A percentile compares a stretch with the other conserved stretches of the same genome.
phyloP scores from a whole-genome alignment of 2,888 invertebrate species.

The Patella ulyssiponensis region DNA sequence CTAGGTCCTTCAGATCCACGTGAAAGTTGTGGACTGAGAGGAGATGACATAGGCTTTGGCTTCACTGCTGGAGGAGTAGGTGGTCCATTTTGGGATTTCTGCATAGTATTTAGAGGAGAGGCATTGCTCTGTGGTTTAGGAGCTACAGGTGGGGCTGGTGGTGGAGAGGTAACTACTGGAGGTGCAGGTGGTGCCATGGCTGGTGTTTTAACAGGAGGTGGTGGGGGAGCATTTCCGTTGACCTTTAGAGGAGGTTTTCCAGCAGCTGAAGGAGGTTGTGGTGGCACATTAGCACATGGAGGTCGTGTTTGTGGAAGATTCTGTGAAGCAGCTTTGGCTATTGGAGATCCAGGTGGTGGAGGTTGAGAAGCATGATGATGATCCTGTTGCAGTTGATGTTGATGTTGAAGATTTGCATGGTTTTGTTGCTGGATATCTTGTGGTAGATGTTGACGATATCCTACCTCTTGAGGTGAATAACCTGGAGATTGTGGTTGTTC shows the following conservation, averaged over 20 bases:
- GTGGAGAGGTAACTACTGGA: constrained; percentile 26
- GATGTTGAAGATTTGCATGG: not conserved
- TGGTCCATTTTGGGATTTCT: constrained; percentile 23
- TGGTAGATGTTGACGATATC: constrained; percentile 17
- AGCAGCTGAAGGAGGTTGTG: constrained; percentile 22
- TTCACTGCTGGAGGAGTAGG: constrained; percentile 21
- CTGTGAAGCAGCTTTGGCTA: constrained; percentile 6
- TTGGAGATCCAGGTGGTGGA: constrained; percentile 15
- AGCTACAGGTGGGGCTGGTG: constrained; percentile 21
- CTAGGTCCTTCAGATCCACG: constrained; percentile 10
- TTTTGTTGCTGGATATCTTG: constrained; percentile 13
- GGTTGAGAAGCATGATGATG: constrained; percentile 14
- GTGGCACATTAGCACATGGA: constrained; percentile 6
- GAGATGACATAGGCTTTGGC: constrained; percentile 15
- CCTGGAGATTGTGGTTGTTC: constrained; percentile 10
- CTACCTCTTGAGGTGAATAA: constrained; percentile 13
- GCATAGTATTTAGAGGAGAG: constrained; percentile 31
- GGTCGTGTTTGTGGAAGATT: constrained; percentile 19
- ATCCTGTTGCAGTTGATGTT: constrained; percentile 13
- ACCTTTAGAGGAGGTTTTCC: constrained; percentile 37
- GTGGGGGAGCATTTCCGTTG: constrained; percentile 27
- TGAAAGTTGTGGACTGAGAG: constrained; percentile 19
- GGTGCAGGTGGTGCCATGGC: constrained; percentile 43
- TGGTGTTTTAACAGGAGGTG: constrained; percentile 35
- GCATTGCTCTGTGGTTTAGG: constrained; percentile 24